These are phyloP conservation scores for Galagoides demidoff DNA, from an alignment of 2,797 vertebrate genomes.

Conservation along the genomic window DNA sequence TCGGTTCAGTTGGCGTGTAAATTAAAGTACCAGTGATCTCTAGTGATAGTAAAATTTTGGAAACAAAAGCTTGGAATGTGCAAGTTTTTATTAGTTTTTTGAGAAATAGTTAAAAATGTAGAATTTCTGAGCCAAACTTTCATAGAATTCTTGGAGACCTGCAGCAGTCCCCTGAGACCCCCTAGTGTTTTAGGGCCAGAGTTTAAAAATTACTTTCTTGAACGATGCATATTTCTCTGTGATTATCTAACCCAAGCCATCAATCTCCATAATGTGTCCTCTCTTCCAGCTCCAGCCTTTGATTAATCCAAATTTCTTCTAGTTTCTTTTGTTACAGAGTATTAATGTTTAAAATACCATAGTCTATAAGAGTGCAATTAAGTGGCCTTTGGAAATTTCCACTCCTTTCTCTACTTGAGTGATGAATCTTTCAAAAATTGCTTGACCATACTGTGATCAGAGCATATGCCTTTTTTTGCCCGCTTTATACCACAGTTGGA, in stretches of 20 bases:
- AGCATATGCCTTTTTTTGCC: neutral
- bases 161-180: neutral
- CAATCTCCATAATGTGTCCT: conserved; percentile 67
- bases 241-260: conserved; percentile 68
- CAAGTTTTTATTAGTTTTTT: conserved; percentile 50
- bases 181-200: neutral
- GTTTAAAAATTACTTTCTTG: conserved; percentile 67
- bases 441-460: neutral
- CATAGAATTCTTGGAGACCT: neutral
- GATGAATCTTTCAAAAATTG: conserved; percentile 4
- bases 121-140: conserved; percentile 46
- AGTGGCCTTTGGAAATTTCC: conserved; percentile 63
- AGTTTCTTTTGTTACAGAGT: conserved; percentile 72
- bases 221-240: conserved; percentile 41
- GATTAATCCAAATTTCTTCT: conserved; percentile 71
- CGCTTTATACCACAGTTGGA: neutral
- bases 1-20: neutral
- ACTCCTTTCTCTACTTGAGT: neutral
- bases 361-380: conserved; percentile 64
- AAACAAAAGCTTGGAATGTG: neutral
- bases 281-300: conserved; percentile 57
- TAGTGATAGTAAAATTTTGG: neutral
- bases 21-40: neutral
- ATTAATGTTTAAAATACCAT: conserved; percentile 77
- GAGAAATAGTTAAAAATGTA: conserved; percentile 12